These are phyloP conservation scores for Patella depressa DNA, from an alignment of 2,888 invertebrate genomes.

Conservation along the genomic window DNA sequence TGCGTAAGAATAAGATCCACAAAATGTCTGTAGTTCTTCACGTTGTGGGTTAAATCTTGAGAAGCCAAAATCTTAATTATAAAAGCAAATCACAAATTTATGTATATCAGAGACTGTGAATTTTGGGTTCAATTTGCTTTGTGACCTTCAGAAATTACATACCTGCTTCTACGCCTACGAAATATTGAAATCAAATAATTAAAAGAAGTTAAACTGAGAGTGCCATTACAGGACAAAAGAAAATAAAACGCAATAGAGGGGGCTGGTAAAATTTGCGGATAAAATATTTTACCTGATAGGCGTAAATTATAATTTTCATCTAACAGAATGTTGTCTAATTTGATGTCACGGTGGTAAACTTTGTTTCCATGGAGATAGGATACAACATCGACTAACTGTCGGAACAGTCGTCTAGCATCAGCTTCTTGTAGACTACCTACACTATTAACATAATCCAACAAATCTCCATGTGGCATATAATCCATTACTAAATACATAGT, in stretches of 20 bases:
- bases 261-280: too few relatives aligned
- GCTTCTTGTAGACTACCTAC: constrained; percentile 32
- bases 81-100: too few relatives aligned
- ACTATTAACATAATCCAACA: constrained; percentile 36
- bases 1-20: constrained; percentile 42
- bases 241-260: background rate
- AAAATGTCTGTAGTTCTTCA: constrained; percentile 28
- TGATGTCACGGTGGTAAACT: constrained; percentile 41
- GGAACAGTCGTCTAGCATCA: constrained; percentile 38
- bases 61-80: constrained; percentile 41
- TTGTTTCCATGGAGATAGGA: constrained; percentile 28
- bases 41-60: constrained; percentile 24
- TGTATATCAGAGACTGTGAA: too few relatives aligned
- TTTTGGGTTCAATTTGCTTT: too few relatives aligned
- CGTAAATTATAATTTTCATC: constrained; percentile 38
- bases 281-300: constrained; percentile 32
- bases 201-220: background rate
- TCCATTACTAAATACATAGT: constrained; percentile 36
- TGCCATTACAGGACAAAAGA: background rate
- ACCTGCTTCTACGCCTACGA: too few relatives aligned
- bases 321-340: constrained; percentile 39
- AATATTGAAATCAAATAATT: background rate
- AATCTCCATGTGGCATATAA: constrained; percentile 35
- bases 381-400: constrained; percentile 38
- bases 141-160: too few relatives aligned